Evolutionary conservation across 2,113 vertebrate genomes (phyloP).

Genomic region (Podocnemis expansa): DNA sequence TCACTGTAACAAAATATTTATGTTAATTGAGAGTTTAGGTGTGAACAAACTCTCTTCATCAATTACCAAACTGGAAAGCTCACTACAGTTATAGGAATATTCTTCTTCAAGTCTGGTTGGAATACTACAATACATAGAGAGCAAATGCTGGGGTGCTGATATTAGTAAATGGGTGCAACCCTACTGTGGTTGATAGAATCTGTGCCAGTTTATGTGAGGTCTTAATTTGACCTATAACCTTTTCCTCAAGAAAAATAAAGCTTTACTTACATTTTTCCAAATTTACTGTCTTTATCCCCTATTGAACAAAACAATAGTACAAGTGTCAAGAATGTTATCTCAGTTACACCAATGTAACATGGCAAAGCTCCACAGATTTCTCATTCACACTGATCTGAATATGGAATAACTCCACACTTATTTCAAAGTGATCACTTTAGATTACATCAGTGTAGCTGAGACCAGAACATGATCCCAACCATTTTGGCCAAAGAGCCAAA

Average conservation of each 20-base stretch:
- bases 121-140: not conserved
- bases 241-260: not conserved
- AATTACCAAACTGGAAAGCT: not conserved
- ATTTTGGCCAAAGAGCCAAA: accelerated
- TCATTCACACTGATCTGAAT: not conserved
- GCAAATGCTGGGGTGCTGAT: not conserved
- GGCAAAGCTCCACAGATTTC: not conserved
- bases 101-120: not conserved
- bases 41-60: not conserved
- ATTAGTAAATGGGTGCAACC: not conserved
- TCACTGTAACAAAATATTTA: not conserved
- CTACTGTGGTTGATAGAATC: not conserved
- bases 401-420: not conserved
- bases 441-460: slow-evolving; percentile 3
- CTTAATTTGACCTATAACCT: not conserved
- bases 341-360: not conserved
- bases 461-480: not conserved
- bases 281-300: not conserved
- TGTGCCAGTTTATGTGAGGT: not conserved
- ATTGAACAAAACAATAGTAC: not conserved
- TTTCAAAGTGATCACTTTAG: not conserved
- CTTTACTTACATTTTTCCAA: not conserved
- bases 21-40: not conserved
- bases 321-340: not conserved
- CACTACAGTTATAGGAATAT: not conserved